Conservation (phyloP, 2,797 vertebrate species). For the Macropus fuliginosus region DNA sequence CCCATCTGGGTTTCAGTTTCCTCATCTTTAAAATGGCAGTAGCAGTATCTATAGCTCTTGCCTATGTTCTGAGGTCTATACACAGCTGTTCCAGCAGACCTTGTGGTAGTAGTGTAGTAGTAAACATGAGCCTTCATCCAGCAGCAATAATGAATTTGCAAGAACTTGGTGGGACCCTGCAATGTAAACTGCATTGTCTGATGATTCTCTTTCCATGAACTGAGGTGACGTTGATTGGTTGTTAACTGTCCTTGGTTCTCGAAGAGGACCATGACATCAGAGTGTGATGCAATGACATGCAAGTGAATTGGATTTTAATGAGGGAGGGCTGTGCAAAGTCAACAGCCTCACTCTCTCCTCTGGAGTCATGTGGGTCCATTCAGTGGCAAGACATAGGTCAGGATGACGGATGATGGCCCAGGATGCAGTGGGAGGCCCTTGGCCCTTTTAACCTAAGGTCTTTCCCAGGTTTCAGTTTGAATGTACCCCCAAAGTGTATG, state of each 20-base stretch:
- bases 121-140: background rate
- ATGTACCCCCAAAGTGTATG: background rate
- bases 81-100: background rate
- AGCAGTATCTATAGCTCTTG: background rate
- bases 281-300: too few species aligned
- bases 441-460: too few species aligned
- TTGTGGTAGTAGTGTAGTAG: background rate
- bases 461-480: background rate
- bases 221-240: background rate
- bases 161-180: background rate
- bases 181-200: background rate
- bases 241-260: too few species aligned
- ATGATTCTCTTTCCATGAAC: background rate
- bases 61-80: too few species aligned
- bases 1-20: background rate
- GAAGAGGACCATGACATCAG: too few species aligned
- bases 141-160: background rate
- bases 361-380: too few species aligned
- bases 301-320: too few species aligned
- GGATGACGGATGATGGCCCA: too few species aligned
- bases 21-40: background rate
- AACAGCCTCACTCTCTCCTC: too few species aligned
- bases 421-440: too few species aligned
- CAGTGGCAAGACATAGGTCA: too few species aligned
- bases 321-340: too few species aligned